Evolutionary conservation across 2,113 vertebrate genomes (phyloP), one percentile per base, ranked within the genome.

Genomic region (Desmodus rotundus): DNA sequence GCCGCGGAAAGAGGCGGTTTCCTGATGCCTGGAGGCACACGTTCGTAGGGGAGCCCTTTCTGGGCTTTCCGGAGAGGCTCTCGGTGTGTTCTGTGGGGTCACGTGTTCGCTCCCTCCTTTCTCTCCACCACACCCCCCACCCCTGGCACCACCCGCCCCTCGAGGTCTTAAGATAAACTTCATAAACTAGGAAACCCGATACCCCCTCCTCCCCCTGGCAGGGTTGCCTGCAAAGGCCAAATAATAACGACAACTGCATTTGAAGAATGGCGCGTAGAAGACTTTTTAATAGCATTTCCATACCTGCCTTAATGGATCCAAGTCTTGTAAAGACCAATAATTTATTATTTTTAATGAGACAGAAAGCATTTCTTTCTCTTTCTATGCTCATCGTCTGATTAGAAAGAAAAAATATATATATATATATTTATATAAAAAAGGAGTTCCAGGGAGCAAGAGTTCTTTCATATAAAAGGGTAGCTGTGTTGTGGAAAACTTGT

Each of bases 321-420:
- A 98, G 98, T 99, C 98, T 98, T 98, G 97, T 98, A 98, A 98
- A 99, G 98, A 99, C 98, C 98, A 99, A 99, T 99, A 99, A 99
- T 98, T 99, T 99, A 99, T 98, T 47, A 54, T 16, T n/a, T 77
- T 97, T 98, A 98, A 98, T 97, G 98, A 99, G 98, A 98, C 97
- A 85, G 93, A 93, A 52, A 97, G 96, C 24, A 87, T 20, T 58
- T 68, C 88, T 94, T 94, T 52, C 12, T 96, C 93, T 97, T 96
- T 98, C 96, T 93, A 96, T 97, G 98, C 98, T 98, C 98, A 98
- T 98, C 97, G 98, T 98, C 98, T 96, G 93, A 97, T 97, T 97
- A 94, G 89, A 52, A 70, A 98, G 97, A 97, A 97, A 98, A 63
- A 72, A 31, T 24, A 58, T 1, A 43, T 9, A 24, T 70, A 98